Base-by-base conservation (phyloP, 2,888 invertebrate genomes). In the Masnerella sp. region DNA sequence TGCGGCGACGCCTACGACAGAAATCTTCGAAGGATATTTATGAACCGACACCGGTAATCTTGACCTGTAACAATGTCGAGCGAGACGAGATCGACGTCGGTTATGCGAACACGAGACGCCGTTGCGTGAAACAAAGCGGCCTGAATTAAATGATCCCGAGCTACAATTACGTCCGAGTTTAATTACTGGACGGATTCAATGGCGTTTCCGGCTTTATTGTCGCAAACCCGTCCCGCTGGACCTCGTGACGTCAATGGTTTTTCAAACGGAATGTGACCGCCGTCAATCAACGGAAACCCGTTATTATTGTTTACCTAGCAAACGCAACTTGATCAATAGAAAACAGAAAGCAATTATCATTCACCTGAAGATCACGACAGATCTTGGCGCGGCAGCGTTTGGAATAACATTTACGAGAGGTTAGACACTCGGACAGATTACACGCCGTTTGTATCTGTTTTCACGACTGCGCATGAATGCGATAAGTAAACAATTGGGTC, bases 41-140 rank as follows among this genome's bases (percentile, higher is more conserved):
- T 51, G 22, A 30, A 42, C 28, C 15, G 14, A 28, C 15, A 25
- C 20, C 22, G 30, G 38, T 45, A 65, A 65, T 65, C 65, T 65
- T 65, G 54, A 65, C 65, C 65, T 56, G 65, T 38, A 65, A 65
- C 65, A 56, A 56, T 65, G 64, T 56, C 47, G 40, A 40, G n/a
- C n/a, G n/a, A n/a, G n/a, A n/a, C n/a, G n/a, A n/a, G n/a, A n/a
- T n/a, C 40, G 40, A 18, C 12, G 18, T 30, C 18, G 11, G 18
- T 25, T 18, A 45, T 15, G 9, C 18, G 0, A 38, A 43, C 15
- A 43, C 43, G 15, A 43, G 36, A 36, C 14, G 12, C 17, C n/a
- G 9, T 3, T 18, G 22, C 43, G 14, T 5, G 20, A 22, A 61
- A 61, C 49, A 40, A 40, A 49, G 25, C 22, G 20, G 30, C 15